Base-by-base conservation (phyloP, 2,888 invertebrate species). In the Acanthosoma haemorrhoidale region DNA sequence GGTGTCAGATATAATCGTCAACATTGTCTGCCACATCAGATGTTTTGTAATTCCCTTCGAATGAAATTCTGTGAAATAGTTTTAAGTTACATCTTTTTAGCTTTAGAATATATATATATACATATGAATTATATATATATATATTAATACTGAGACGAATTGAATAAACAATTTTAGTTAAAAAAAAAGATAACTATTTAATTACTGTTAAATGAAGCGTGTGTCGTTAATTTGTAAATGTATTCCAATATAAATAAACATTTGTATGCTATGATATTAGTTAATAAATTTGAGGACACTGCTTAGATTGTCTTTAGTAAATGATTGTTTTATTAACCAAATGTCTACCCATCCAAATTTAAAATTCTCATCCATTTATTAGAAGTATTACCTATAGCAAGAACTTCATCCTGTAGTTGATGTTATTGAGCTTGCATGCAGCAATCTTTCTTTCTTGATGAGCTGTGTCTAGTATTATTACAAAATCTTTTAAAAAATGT, bases 141-240 rank as follows among this genome's bases (percentile, higher is more conserved):
- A 43, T 43, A 38, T 64, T n/a, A n/a, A n/a, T n/a, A n/a, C n/a
- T n/a, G 38, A 64, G 64, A 39, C 64, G 64, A 41, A 64, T 64
- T 29, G 36, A 64, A 41, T 63, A 63, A 38, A 39, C 38, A 38
- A 64, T 59, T 61, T 61, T 61, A 61, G 61, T 61, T 61, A 36
- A 36, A 61, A 61, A 59, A 59, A 59, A 32, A 59, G 36, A 61
- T 61, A 61, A 61, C 61, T 61, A 61, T 61, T 61, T 61, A 36
- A 61, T 34, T 61, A 61, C 61, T 61, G 59, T 58, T 43, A 58
- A 39, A 59, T n/a, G 29, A 51, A 51, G 21, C 61, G 61, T 61
- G 69, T 69, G 69, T 61, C 43, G 32, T 69, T 69, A 41, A 60
- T 69, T 69, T 69, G 69, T 69, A 69, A 57, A 69, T 69, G 61